Percentiles rank a stretch among this genome's conserved stretches.
Conservation (phyloP, 1,140 invertebrate species). For the Trichonephila clavata region DNA sequence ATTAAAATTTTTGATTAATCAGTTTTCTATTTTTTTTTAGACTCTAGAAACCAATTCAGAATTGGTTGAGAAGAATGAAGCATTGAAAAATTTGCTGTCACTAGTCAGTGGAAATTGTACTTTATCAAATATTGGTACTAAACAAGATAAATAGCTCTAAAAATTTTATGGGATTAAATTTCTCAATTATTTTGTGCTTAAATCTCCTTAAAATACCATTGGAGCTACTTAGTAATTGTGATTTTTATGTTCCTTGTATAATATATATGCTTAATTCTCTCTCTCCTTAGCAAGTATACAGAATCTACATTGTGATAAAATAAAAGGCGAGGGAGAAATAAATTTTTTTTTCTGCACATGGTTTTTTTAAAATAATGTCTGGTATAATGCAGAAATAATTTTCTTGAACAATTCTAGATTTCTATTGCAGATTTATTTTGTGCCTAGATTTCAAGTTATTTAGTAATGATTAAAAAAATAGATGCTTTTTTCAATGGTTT, state of each 20-base stretch:
- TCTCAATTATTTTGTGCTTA: not conserved
- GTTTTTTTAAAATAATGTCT: no score
- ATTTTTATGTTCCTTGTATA: not conserved
- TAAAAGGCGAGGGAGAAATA: not conserved
- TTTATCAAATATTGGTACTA: constrained; percentile 37
- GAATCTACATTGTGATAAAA: not conserved
- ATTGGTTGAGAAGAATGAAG: constrained; percentile 60
- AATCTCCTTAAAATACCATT: not conserved
- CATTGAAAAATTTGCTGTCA: constrained; percentile 35
- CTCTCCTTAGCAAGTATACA: not conserved
- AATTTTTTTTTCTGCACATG: no score
- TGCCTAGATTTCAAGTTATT: no score
- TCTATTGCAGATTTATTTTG: no score
- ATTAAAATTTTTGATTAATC: not conserved
- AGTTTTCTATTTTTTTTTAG: not conserved
- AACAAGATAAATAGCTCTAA: not conserved
- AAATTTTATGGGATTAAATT: not conserved
- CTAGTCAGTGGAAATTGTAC: constrained; percentile 69
- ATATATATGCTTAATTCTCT: not conserved
- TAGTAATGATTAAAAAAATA: no score
- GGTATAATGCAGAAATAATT: no score
- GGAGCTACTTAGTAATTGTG: not conserved
- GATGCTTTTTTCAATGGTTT: no score
- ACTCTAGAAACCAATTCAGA: constrained; percentile 56
- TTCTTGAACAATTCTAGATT: no score